A percentile compares a stretch with the other conserved stretches of the same genome.
These are phyloP conservation scores for Thalassophryne amazonica DNA, from an alignment of 2,797 vertebrate genomes.

Conservation along the genomic window DNA sequence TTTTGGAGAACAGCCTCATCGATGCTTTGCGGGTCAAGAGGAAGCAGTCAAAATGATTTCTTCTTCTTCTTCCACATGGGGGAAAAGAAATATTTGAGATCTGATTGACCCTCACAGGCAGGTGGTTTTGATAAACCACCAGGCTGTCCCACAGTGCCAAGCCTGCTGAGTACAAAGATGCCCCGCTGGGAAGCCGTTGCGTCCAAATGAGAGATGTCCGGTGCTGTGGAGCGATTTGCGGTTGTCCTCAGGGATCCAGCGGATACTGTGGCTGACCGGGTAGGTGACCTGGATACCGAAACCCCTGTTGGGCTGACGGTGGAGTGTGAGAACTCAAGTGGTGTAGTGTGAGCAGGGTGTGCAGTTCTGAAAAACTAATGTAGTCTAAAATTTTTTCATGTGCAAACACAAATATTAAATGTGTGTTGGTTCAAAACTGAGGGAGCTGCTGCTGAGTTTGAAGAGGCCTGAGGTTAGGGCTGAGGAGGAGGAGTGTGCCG, in stretches of 20 bases:
- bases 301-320: constrained; percentile 20
- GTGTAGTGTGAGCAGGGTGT: constrained; percentile 2
- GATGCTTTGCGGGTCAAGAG: constrained; percentile 49
- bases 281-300: constrained; percentile 57
- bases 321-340: constrained; percentile 39
- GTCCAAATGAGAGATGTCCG: constrained; percentile 76
- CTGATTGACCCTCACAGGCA: constrained; percentile 49
- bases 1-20: constrained; percentile 12
- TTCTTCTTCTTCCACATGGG: constrained; percentile 49
- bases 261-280: constrained; percentile 54
- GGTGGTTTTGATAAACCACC: constrained; percentile 77
- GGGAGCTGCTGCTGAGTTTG: constrained; percentile 28
- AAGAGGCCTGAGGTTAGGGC: neutral
- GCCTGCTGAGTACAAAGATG: constrained; percentile 72
- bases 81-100: constrained; percentile 68
- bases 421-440: constrained; percentile 6
- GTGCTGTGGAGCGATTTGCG: constrained; percentile 28
- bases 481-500: neutral
- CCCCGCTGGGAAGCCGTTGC: constrained; percentile 54
- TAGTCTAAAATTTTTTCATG: too few relatives aligned
- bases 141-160: constrained; percentile 50
- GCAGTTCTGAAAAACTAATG: too few relatives aligned
- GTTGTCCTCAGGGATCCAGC: constrained; percentile 48
- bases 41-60: constrained; percentile 48
- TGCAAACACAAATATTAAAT: neutral